Evolutionary conservation across 2,113 vertebrate genomes (phyloP), one percentile per base, ranked within the genome.

Genomic region (Papio anubis): DNA sequence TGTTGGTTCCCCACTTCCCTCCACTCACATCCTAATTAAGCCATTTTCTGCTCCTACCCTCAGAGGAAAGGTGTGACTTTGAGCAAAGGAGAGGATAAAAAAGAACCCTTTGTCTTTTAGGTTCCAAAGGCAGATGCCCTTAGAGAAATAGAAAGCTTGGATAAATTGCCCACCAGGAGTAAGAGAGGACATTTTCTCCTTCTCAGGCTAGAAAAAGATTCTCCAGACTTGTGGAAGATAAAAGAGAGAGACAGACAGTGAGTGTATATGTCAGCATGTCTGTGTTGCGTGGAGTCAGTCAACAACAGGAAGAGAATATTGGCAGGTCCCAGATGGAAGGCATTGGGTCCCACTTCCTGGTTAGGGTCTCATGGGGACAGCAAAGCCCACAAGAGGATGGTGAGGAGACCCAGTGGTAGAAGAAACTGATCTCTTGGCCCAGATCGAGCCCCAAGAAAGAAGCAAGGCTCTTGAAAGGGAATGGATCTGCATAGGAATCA

Each of bases 41-140:
- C 25, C n/a, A 25, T 52, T 79, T 57, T 48, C 43, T 75, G 43
- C 35, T 91, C 66, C n/a, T 18, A 43, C 66, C 45, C 78, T 85
- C 21, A 21, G 50, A 93, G 93, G 78, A 91, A 55, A 90, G 64
- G 20, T 64, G 30, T 88, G 90, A 88, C 70, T 79, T 75, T 76
- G 32, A 40, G 30, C 12, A 94, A 87, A 85, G 45, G 25, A 66
- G 20, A 88, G 8, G 18, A 32, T 85, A 78, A 80, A 78, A 95
- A 96, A 81, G 30, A 95, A 88, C 18, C 13, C 38, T 76, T 73
- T 85, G 48, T 94, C 88, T 93, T 95, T 57, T 43, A 10, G 38
- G 45, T 85, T 79, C 76, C 72, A 87, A 88, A 85, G 43, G 52
- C 45, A 84, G 90, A n/a, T 78, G 30, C 4, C 38, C 20, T 85